phyloP scores from a whole-genome alignment of 1,140 invertebrate species.

The Eueides isabella region DNA sequence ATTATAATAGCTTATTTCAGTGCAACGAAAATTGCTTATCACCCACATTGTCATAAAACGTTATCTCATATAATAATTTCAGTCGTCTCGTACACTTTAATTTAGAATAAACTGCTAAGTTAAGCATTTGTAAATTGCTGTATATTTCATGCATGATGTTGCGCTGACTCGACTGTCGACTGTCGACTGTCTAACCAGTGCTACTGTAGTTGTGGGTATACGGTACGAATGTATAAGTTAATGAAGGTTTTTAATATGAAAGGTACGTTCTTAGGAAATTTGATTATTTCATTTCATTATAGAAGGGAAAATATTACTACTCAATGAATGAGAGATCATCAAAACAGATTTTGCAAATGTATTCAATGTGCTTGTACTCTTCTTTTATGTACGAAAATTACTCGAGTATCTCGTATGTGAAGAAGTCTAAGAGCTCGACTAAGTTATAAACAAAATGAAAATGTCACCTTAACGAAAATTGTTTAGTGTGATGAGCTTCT shows the following conservation, averaged over 20 bases:
- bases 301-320: too few species aligned
- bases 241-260: neutral
- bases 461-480: too few species aligned
- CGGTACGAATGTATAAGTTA: neutral
- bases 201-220: neutral
- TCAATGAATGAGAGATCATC: too few species aligned
- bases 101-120: neutral
- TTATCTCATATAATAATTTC: neutral
- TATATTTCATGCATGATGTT: neutral
- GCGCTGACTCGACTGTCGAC: neutral
- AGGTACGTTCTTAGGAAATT: neutral
- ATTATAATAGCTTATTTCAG: neutral
- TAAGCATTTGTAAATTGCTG: constrained; percentile 4
- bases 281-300: too few species aligned
- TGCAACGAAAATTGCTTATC: constrained; percentile 10
- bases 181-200: neutral
- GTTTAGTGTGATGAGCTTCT: too few species aligned
- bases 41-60: neutral
- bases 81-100: neutral
- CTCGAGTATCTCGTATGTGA: too few species aligned
- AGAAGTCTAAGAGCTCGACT: too few species aligned
- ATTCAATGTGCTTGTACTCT: too few species aligned
- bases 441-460: too few species aligned
- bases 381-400: too few species aligned
- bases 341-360: too few species aligned